Percentiles rank a stretch among this genome's conserved stretches.
These are phyloP conservation scores for Adrianichthys oophorus DNA, from an alignment of 2,797 vertebrate genomes.

Conservation along the genomic window DNA sequence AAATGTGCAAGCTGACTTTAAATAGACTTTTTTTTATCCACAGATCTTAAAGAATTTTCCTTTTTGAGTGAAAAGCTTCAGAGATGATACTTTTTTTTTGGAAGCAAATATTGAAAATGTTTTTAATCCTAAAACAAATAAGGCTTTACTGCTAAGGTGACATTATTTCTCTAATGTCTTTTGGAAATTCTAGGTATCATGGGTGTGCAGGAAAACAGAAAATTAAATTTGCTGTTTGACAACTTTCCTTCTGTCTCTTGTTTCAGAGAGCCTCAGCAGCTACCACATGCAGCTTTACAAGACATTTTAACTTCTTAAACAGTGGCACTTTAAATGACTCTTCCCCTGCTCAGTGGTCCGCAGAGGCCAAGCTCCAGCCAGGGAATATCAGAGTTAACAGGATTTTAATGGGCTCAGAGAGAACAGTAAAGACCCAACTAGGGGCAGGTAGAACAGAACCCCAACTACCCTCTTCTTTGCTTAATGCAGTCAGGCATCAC, in stretches of 20 bases:
- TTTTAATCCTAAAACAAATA: too few relatives aligned
- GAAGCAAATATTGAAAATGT: too few relatives aligned
- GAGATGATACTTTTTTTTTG: too few relatives aligned
- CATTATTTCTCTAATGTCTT: too few relatives aligned
- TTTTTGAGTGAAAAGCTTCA: too few relatives aligned
- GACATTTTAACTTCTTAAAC: constrained; percentile 71
- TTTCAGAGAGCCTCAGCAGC: constrained; percentile 47
- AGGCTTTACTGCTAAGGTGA: too few relatives aligned
- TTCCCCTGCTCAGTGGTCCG: constrained; percentile 63
- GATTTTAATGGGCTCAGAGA: constrained; percentile 76
- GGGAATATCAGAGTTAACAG: constrained; percentile 78
- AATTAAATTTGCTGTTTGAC: constrained; percentile 39
- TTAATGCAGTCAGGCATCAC: constrained; percentile 78
- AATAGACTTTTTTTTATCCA: too few relatives aligned
- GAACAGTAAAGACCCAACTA: constrained; percentile 68
- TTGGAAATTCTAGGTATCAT: too few relatives aligned
- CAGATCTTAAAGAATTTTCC: too few relatives aligned
- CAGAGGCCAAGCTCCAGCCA: constrained; percentile 66
- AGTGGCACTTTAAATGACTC: constrained; percentile 69
- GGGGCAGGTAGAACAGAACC: constrained; percentile 66
- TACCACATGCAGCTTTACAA: constrained; percentile 54
- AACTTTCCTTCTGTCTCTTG: constrained; percentile 35
- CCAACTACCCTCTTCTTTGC: constrained; percentile 44
- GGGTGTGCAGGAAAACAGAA: constrained; percentile 1
- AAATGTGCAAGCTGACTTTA: too few relatives aligned